Evolutionary conservation across 2,797 vertebrate genomes (phyloP), one percentile per base, ranked within the genome.

Genomic region (Epinephelus awoara): DNA sequence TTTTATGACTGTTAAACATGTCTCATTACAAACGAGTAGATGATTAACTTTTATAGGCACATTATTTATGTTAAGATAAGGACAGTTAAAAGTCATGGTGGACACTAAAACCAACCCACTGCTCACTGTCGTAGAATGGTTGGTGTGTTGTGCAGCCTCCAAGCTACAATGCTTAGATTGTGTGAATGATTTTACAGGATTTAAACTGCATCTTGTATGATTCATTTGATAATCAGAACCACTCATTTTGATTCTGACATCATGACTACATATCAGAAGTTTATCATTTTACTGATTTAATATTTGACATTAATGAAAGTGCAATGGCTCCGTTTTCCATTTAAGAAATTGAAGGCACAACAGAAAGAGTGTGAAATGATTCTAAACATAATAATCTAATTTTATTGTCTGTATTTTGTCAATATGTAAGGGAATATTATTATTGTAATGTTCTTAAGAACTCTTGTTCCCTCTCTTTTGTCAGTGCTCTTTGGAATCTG

Each of bases 51-150:
- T 94, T 95, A 94, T 75, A 89, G 87, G 88, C 85, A 83, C 91
- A 95, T 94, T 96, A 96, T 96, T 96, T 95, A 95, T 96, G 93
- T 95, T 92, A 86, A 91, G 93, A 95, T 95, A 95, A 95, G 92
- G 90, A 84, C 84, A 87, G 92, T 90, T 84, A 92, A 91, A 89
- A 91, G 89, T 91, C 83, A 83, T 12, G 15, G 75, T 15, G 70
- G 72, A 80, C 86, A 85, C 61, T 91, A 87, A 91, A 90, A 71
- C 55, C 77, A 75, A 79, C 75, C 56, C 82, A 40, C 72, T 29
- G 75, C 71, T 82, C 75, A 44, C 76, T 71, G 63, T 72, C 57
- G 64, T 42, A 58, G 59, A 80, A 74, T n/a, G 79, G 75, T 21
- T 57, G 44, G 38, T 44, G 72, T 80, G 85, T 68, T 72, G 78